Conservation (phyloP, 2,797 vertebrate species). For the Chiroxiphia lanceolata region DNA sequence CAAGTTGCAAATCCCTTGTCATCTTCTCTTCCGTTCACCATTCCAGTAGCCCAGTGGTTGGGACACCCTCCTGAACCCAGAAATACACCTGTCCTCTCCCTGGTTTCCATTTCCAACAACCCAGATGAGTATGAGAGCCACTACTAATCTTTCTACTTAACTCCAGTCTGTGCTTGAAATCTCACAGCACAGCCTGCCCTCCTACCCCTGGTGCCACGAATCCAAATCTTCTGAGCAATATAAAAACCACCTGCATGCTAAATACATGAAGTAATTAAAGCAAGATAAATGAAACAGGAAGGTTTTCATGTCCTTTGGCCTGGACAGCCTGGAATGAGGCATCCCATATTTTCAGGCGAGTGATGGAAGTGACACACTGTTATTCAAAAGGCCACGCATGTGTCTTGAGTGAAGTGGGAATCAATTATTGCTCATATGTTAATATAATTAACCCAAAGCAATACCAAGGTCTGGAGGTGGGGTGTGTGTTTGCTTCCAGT, state of each 20-base stretch:
- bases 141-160: background rate
- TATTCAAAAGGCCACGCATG: background rate
- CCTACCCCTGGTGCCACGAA: background rate
- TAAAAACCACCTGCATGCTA: background rate
- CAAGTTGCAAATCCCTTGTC: background rate
- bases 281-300: background rate
- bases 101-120: background rate
- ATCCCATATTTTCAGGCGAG: background rate
- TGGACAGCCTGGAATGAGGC: background rate
- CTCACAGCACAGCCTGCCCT: background rate
- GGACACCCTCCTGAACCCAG: background rate
- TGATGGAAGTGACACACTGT: background rate
- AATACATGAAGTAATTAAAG: background rate
- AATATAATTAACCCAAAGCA: background rate
- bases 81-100: background rate
- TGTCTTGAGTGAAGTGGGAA: background rate
- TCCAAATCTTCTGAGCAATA: background rate
- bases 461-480: fast-evolving
- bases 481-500: background rate
- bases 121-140: fast-evolving
- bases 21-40: background rate
- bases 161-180: too few relatives aligned
- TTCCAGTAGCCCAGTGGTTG: background rate
- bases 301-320: background rate
- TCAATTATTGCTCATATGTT: background rate